Evolutionary conservation across 2,113 vertebrate species (phyloP).

Genomic region (Proteles cristata): DNA sequence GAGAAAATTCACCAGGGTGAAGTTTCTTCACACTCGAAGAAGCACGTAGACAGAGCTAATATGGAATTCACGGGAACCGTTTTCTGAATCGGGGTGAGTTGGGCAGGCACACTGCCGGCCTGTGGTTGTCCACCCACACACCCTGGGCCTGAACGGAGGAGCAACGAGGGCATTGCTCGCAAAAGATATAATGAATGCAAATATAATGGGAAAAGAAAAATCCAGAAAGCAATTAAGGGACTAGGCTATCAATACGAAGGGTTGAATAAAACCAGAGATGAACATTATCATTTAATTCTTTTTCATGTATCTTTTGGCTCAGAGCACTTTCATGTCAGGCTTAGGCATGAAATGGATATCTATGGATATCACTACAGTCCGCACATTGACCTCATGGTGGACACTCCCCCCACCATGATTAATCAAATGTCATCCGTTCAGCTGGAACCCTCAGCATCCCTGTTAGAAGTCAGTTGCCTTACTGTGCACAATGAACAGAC

Average conservation of each 20-base stretch:
- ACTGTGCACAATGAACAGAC: not conserved
- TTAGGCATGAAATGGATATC: not conserved
- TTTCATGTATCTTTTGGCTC: not conserved
- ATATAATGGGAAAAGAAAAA: not conserved
- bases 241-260: not conserved
- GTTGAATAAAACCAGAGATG: not conserved
- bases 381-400: not conserved
- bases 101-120: not conserved
- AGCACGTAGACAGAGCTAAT: not conserved
- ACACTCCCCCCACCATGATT: not conserved
- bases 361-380: not conserved
- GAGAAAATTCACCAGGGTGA: not conserved
- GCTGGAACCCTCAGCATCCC: not conserved
- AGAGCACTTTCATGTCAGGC: not conserved
- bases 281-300: not conserved
- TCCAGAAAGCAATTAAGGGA: slow-evolving; percentile 7
- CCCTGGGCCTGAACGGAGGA: not conserved
- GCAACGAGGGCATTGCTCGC: not conserved
- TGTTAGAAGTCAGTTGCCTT: not conserved
- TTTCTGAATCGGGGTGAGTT: not conserved
- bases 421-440: not conserved
- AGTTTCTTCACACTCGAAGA: not conserved
- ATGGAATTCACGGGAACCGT: fast-evolving
- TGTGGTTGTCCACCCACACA: too few relatives aligned
- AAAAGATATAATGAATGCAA: not conserved